Percentiles rank a stretch among this genome's conserved stretches.
These are phyloP conservation scores for Cololabis saira DNA, from an alignment of 2,113 vertebrate species.

Conservation along the genomic window DNA sequence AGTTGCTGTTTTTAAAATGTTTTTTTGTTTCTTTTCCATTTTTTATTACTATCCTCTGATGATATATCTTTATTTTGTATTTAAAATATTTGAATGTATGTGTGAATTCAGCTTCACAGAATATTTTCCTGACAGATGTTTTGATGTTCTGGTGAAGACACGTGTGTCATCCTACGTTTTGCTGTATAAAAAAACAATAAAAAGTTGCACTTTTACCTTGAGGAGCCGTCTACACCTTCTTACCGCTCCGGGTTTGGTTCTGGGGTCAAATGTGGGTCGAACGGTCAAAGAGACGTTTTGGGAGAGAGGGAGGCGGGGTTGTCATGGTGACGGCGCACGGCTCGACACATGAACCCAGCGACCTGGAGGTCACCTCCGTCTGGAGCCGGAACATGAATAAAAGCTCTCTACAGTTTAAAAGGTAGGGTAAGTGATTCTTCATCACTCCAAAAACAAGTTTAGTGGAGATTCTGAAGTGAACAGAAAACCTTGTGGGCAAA, in stretches of 20 bases:
- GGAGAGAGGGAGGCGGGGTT: no score
- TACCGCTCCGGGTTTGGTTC: slow-evolving; percentile 10
- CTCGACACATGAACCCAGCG: slow-evolving; percentile 11
- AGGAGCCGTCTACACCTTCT: no score
- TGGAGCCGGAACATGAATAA: no score
- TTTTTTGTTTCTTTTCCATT: slow-evolving; percentile 16
- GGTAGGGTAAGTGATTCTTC: no score
- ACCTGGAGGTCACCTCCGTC: slow-evolving; percentile 2
- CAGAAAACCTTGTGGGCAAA: no score
- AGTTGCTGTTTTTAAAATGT: slow-evolving; percentile 15
- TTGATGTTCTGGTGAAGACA: slow-evolving; percentile 55
- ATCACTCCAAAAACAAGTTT: no score
- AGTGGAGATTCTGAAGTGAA: no score
- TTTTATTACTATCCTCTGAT: slow-evolving; percentile 42
- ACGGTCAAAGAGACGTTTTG: slow-evolving; percentile 11
- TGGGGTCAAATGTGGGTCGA: slow-evolving; percentile 60
- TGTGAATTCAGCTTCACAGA: slow-evolving; percentile 51
- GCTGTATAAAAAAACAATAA: slow-evolving; percentile 66
- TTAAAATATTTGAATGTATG: slow-evolving; percentile 65
- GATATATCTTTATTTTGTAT: slow-evolving; percentile 69
- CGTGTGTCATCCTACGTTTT: slow-evolving; percentile 8
- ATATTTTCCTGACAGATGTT: slow-evolving; percentile 77
- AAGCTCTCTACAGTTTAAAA: no score
- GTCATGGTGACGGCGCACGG: neutral
- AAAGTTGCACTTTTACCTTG: neutral